Base-by-base conservation (phyloP, 2,113 vertebrate species). In the Bungarus multicinctus region DNA sequence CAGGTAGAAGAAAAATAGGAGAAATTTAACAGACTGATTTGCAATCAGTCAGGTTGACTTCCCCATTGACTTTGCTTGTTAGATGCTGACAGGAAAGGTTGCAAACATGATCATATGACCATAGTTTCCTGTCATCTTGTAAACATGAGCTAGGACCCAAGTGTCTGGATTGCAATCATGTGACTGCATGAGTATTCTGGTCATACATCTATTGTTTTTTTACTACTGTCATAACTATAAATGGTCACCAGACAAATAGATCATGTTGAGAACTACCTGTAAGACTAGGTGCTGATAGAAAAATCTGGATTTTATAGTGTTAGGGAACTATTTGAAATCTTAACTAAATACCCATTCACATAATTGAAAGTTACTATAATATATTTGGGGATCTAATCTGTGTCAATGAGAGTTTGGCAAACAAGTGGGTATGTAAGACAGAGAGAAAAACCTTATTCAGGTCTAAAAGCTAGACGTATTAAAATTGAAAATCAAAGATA, bases 321-420 rank as follows among this genome's bases (percentile, higher is more conserved):
- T 91, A 90, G 30, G 22, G 87, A 92, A 92, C 57, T 4, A 14
- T 94, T 85, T 86, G 20, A 91, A 91, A 2, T 45, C 88, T 93
- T 90, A 88, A 58, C 34, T n/a, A 94, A 94, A 43, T 74, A 74
- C 14, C n/a, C 64, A 34, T 69, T 69, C 64, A 69, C n/a, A 18
- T 34, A 81, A 81, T 7, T 81, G 69, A 81, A 81, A 8, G 69
- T 34, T 81, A 39, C 16, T 81, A 18, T 8, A 20, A 81, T 20
- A 34, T 81, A 81, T 81, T 81, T 81, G 14, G n/a, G 64, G 2
- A 74, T 74, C n/a, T 74, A 34, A 74, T 74, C n/a, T 74, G n/a
- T 34, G 4, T 34, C n/a, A 16, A 4, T 74, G 64, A 18, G 14
- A 34, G 64, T 34, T 16, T 34, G 14, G n/a, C 64, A 34, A 74